Conservation (phyloP, 2,113 vertebrate species). For the Anoura caudifer region DNA sequence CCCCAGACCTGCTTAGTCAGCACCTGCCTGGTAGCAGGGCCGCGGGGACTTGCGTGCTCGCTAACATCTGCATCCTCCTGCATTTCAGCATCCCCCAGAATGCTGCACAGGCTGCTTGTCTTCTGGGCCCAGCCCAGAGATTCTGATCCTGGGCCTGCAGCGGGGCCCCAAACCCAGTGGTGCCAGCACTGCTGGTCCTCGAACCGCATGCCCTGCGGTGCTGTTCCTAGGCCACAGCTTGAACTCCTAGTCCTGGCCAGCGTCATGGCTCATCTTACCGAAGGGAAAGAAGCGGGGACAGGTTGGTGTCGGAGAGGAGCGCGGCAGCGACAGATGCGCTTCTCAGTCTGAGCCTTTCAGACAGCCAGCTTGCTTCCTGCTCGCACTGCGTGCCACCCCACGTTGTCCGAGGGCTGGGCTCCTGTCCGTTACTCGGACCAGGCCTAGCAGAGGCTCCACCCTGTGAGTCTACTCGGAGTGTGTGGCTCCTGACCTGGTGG, state of each 20-base stretch:
- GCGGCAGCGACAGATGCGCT: neutral
- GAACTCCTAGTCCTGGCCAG: neutral
- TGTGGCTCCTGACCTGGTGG: fast-evolving
- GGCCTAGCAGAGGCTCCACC: neutral
- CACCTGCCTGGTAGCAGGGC: neutral
- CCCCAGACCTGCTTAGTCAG: neutral
- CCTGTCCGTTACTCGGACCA: neutral
- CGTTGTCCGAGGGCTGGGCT: neutral
- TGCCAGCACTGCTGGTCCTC: fast-evolving
- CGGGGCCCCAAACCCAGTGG: neutral
- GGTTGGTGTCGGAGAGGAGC: neutral
- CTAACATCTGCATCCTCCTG: fast-evolving
- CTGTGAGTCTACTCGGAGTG: neutral
- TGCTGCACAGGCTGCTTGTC: neutral
- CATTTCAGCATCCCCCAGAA: fast-evolving
- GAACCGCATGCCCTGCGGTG: too few species aligned
- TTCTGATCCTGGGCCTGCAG: neutral
- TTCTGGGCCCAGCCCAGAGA: neutral
- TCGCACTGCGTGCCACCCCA: neutral
- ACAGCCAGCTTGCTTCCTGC: neutral
- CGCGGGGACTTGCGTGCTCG: fast-evolving
- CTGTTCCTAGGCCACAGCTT: neutral
- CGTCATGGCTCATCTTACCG: too few species aligned
- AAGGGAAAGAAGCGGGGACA: neutral
- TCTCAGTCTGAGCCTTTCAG: fast-evolving